Evolutionary conservation across 2,797 vertebrate species (phyloP).

Genomic region (Paramormyrops hopkinsi): DNA sequence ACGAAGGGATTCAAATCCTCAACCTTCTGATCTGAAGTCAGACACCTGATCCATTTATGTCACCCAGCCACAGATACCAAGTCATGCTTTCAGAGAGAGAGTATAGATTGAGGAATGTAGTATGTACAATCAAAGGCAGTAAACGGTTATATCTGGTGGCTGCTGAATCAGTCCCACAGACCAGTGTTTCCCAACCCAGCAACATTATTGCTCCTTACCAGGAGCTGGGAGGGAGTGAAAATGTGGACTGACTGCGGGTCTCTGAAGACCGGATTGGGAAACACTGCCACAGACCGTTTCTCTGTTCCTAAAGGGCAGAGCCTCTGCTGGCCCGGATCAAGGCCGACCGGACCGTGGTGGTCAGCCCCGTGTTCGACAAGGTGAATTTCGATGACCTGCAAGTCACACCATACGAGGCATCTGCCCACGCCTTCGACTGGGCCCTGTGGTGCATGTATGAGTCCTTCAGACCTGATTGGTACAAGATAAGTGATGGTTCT

Average conservation of each 20-base stretch:
- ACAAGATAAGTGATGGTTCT: slow-evolving; percentile 50
- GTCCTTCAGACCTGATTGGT: slow-evolving; percentile 55
- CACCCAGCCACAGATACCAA: background rate
- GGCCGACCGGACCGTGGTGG: slow-evolving; percentile 59
- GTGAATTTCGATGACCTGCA: slow-evolving; percentile 56
- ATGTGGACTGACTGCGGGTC: background rate
- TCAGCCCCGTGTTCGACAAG: slow-evolving; percentile 69
- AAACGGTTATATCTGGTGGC: background rate
- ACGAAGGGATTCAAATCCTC: background rate
- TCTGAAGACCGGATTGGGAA: background rate
- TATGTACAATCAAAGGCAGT: background rate
- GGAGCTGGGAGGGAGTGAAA: background rate
- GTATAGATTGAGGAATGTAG: background rate
- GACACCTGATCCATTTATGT: background rate
- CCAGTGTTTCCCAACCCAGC: background rate
- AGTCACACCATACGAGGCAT: slow-evolving; percentile 29
- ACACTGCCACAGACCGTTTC: background rate
- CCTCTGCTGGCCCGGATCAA: slow-evolving; percentile 66
- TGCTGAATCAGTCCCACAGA: background rate
- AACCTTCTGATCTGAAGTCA: background rate
- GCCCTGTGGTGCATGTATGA: slow-evolving; percentile 67
- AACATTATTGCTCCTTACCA: background rate
- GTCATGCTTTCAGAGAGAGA: background rate
- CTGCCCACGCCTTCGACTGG: slow-evolving; percentile 67
- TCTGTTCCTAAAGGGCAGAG: slow-evolving; percentile 57